Percentiles rank a stretch among this genome's conserved stretches.
phyloP scores from a whole-genome alignment of 2,113 vertebrate species.

The Smithornis capensis region DNA sequence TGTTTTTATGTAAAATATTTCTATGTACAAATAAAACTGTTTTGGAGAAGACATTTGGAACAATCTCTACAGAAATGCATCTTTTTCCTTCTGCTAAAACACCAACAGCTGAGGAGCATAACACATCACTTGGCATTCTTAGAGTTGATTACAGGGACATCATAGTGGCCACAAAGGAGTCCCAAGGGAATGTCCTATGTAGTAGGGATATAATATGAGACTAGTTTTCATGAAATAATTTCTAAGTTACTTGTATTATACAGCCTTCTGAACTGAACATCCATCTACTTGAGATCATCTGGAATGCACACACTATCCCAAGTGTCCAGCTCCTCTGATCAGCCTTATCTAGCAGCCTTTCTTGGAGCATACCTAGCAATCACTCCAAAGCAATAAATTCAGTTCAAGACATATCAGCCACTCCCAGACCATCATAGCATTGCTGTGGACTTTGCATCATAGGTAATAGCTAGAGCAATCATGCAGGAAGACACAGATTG shows the following conservation, averaged over 20 bases:
- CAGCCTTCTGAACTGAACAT: background rate
- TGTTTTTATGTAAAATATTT: background rate
- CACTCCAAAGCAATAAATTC: background rate
- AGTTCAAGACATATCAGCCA: background rate
- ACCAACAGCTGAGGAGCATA: background rate
- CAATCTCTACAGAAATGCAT: background rate
- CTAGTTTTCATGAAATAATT: background rate
- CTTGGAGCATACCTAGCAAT: background rate
- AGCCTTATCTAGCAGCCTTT: background rate
- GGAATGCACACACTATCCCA: accelerated
- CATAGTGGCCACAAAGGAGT: background rate
- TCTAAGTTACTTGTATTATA: background rate
- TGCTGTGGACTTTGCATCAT: background rate
- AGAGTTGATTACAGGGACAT: background rate
- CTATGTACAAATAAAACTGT: background rate
- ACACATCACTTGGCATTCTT: background rate
- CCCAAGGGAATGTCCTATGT: background rate
- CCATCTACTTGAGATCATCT: background rate
- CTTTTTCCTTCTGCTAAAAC: background rate
- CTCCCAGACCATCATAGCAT: background rate
- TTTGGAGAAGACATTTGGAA: background rate
- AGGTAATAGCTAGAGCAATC: background rate
- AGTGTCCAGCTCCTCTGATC: background rate
- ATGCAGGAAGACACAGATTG: background rate
- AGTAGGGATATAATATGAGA: background rate